Base-by-base conservation (phyloP, 2,113 vertebrate species). In the Cinclus cinclus region DNA sequence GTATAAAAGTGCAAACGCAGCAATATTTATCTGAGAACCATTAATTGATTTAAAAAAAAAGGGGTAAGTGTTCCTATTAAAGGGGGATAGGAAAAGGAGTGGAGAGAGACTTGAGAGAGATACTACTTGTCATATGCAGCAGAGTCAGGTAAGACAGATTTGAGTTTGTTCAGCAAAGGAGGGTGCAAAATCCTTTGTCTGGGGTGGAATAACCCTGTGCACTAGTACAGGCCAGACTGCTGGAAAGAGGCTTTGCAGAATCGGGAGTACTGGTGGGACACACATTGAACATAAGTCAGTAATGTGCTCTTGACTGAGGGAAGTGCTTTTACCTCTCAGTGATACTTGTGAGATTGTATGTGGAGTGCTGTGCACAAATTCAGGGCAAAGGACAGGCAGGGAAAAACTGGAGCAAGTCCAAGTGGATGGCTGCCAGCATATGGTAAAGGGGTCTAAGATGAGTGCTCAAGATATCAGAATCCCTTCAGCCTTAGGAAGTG, bases 1-100 rank as follows among this genome's bases (percentile, higher is more conserved):
- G 25, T 52, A 16, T 52, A 10, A 52, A 28, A 52, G 22, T 1
- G 7, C 24, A 55, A 42, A 73, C 1, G 1, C 2, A 4, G 16
- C 39, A 73, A 55, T 55, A 42, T 55, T 41, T 73, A 33, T 25
- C 37, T 55, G 39, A 42, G 30, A 42, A 25, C 12, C 1, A 0
- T 41, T 71, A 42, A 25, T 20, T 55, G 30, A 33, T 33, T 18
- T 14, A 33, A 17, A 53, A 47, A 33, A 17, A 53, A 47, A 42
- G 25, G 7, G 9, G 21, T 19, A 41, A 41, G 12, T 55, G 28
- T 53, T 53, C 50, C 50, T 53, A 31, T 25, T 31, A 24, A 41
- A 53, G 21, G 12, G 21, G 37, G 28, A 24, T 14, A 53, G 37
- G 35, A 53, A 41, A 71, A 53, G 28, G 28, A 70, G 28, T 4